Evolutionary conservation across 1,140 invertebrate species (phyloP).

Genomic region (Platyura marginata): DNA sequence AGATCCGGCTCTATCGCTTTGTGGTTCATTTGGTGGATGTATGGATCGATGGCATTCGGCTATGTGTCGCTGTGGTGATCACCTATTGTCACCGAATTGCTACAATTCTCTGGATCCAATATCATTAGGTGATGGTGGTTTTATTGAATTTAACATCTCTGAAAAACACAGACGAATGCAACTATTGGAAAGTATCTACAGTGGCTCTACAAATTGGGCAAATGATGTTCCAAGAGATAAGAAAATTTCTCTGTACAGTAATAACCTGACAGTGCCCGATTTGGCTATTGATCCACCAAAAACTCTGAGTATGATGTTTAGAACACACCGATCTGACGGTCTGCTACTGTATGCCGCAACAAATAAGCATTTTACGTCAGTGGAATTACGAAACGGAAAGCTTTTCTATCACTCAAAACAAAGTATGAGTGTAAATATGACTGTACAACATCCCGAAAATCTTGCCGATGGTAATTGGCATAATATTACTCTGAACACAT

Average conservation of each 20-base stretch:
- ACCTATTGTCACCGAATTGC: constrained; percentile 60
- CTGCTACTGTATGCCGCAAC: constrained; percentile 66
- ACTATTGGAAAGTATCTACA: constrained; percentile 55
- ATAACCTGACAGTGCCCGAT: constrained; percentile 12
- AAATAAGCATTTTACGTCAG: constrained; percentile 69
- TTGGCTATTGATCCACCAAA: constrained; percentile 34
- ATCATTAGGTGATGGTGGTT: constrained; percentile 53
- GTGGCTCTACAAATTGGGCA: constrained; percentile 47
- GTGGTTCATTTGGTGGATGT: constrained; percentile 49
- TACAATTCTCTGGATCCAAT: constrained; percentile 56
- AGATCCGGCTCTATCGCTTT: constrained; percentile 29
- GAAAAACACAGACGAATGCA: constrained; percentile 74
- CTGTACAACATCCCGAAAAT: constrained; percentile 29
- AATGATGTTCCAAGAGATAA: constrained; percentile 5
- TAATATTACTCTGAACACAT: constrained; percentile 51
- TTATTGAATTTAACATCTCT: constrained; percentile 60
- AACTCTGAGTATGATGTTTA: constrained; percentile 59
- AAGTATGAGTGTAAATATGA: constrained; percentile 65
- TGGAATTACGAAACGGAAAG: constrained; percentile 53
- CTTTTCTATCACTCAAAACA: constrained; percentile 58
- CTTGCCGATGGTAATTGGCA: constrained; percentile 74
- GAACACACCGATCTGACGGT: constrained; percentile 56
- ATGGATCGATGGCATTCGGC: constrained; percentile 65
- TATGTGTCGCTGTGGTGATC: constrained; percentile 46
- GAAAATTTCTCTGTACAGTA: constrained; percentile 5